Evolutionary conservation across 1,140 invertebrate species (phyloP).

Genomic region (Tetramorium simillimum): DNA sequence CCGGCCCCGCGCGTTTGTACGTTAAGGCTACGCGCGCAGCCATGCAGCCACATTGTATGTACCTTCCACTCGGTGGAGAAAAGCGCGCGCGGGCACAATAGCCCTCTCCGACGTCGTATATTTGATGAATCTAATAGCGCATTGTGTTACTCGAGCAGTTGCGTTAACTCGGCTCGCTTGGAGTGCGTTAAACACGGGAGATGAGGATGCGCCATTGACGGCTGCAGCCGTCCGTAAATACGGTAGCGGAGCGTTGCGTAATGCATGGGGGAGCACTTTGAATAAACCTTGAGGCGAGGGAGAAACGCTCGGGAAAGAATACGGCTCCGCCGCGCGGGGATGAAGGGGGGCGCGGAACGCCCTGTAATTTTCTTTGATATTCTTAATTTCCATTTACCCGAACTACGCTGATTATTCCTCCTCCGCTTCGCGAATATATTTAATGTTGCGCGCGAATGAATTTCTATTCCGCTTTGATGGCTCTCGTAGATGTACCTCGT

Average conservation of each 20-base stretch:
- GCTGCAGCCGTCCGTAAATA: neutral
- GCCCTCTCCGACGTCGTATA: slow-evolving; percentile 1
- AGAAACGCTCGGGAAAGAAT: neutral
- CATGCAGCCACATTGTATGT: neutral
- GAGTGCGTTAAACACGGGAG: neutral
- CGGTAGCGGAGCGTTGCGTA: neutral
- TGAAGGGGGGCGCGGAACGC: neutral
- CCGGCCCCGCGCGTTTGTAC: neutral
- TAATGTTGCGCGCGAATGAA: neutral
- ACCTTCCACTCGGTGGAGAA: neutral
- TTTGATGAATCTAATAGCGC: slow-evolving; percentile 26
- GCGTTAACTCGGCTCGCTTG: neutral
- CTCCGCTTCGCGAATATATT: neutral
- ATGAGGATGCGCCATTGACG: neutral
- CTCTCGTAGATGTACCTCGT: neutral
- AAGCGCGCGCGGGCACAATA: neutral
- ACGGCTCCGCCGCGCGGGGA: neutral
- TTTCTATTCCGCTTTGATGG: neutral
- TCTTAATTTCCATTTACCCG: neutral
- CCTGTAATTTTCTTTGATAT: neutral
- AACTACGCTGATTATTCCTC: neutral
- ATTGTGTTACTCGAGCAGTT: neutral
- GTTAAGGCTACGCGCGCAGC: neutral
- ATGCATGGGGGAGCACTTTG: neutral
- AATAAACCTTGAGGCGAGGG: neutral